A percentile compares a stretch with the other conserved stretches of the same genome.
These are phyloP conservation scores for Lepus timidus DNA, from an alignment of 2,113 vertebrate species.

Conservation along the genomic window DNA sequence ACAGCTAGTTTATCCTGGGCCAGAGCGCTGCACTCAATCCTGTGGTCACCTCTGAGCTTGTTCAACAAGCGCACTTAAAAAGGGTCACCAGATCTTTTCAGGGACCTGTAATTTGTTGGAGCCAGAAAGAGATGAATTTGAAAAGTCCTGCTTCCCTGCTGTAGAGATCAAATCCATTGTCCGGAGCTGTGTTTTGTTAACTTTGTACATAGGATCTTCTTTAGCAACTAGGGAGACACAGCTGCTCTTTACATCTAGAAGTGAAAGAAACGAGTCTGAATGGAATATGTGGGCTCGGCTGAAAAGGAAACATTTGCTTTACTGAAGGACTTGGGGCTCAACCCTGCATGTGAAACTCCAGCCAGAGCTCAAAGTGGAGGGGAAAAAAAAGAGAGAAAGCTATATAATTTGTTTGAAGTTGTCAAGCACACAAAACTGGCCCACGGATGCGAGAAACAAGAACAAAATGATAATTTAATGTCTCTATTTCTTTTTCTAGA, in stretches of 20 bases:
- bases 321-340: slow-evolving; percentile 79
- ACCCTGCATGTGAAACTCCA: slow-evolving; percentile 76
- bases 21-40: slow-evolving; percentile 61
- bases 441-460: slow-evolving; percentile 57
- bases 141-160: slow-evolving; percentile 77
- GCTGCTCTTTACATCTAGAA: slow-evolving; percentile 78
- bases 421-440: slow-evolving; percentile 54
- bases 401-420: slow-evolving; percentile 81
- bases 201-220: slow-evolving; percentile 81
- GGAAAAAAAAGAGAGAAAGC: slow-evolving; percentile 66
- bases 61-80: slow-evolving; percentile 78
- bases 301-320: slow-evolving; percentile 84
- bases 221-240: slow-evolving; percentile 77
- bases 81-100: slow-evolving; percentile 80
- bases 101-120: slow-evolving; percentile 80
- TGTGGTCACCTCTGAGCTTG: slow-evolving; percentile 74
- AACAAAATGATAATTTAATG: slow-evolving; percentile 71
- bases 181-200: slow-evolving; percentile 81
- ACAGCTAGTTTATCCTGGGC: background rate
- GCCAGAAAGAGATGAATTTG: slow-evolving; percentile 79
- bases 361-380: slow-evolving; percentile 74
- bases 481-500: slow-evolving; percentile 63
- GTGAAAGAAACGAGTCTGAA: slow-evolving; percentile 80
- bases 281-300: slow-evolving; percentile 73
- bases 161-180: slow-evolving; percentile 83